A percentile compares a stretch with the other conserved stretches of the same genome.
These are phyloP conservation scores for Acanthis flammea DNA, from an alignment of 2,797 vertebrate species.

Conservation along the genomic window DNA sequence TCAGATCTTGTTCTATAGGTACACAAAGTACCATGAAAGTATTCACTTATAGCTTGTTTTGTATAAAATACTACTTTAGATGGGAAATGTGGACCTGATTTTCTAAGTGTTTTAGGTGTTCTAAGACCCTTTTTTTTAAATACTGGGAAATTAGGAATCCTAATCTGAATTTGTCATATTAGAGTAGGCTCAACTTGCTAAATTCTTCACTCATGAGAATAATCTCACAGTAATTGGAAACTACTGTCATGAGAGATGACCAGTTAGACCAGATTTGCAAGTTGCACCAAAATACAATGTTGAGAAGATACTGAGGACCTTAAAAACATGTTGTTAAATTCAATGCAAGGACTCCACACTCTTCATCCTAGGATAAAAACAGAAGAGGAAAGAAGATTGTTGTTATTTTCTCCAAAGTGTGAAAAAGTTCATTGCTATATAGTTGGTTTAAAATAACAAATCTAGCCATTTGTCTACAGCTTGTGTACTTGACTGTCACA, in stretches of 20 bases:
- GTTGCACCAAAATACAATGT: background rate
- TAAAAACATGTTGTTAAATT: background rate
- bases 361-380: constrained; percentile 48
- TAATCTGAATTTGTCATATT: background rate
- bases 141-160: background rate
- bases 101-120: background rate
- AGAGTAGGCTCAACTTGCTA: background rate
- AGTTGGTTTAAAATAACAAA: background rate
- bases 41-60: background rate
- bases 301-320: background rate
- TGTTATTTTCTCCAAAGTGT: background rate
- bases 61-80: background rate
- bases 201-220: background rate
- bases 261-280: background rate
- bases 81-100: background rate
- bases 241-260: background rate
- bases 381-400: background rate
- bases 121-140: background rate
- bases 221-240: background rate
- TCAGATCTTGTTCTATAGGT: background rate
- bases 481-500: background rate
- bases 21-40: background rate
- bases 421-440: background rate
- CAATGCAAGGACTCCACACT: background rate
- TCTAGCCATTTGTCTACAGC: background rate